Base-by-base conservation (phyloP, 2,888 invertebrate species). In the Nineta flava region DNA sequence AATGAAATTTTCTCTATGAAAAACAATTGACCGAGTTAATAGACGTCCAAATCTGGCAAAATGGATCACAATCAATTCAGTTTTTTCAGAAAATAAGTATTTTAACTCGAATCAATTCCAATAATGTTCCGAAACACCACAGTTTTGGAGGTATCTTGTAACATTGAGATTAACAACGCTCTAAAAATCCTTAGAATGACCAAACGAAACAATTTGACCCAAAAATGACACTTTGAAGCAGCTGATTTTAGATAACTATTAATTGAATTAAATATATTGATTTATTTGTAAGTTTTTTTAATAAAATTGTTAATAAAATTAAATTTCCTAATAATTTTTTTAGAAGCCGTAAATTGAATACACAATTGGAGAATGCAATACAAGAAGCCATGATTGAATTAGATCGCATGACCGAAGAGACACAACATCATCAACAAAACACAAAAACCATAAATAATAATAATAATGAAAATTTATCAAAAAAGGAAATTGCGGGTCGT, bases 291-390 rank as follows among this genome's bases (percentile, higher is more conserved):
- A 53, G 51, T 54, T 26, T 54, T 15, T 53, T 48, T 46, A 9
- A 17, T 6, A 43, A 42, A 9, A 42, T 41, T 41, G 46, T 34
- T 21, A 46, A 52, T 50, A 53, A n/a, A 40, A 19, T 51, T 49
- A 49, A 12, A 43, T 42, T 53, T 26, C 7, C 7, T 6, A 6
- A 26, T 53, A 53, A 53, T 55, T 57, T 56, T 65, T 71, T 58
- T 76, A 92, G 91, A 80, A 88, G 88, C 76, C 82, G 91, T 77
- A 90, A 90, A 83, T 74, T 91, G 76, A 90, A 88, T 70, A 80
- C 82, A 57, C 84, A 87, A 65, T 74, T 92, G 61, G 91, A 92
- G 70, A 85, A 85, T 63, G 91, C 91, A 50, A 91, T 92, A 62
- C 90, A 92, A 72, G 90, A 92, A 70, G 91, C 91, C 50, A 88